Conservation (phyloP, 2,888 invertebrate species). For the Ichneumon xanthorius region DNA sequence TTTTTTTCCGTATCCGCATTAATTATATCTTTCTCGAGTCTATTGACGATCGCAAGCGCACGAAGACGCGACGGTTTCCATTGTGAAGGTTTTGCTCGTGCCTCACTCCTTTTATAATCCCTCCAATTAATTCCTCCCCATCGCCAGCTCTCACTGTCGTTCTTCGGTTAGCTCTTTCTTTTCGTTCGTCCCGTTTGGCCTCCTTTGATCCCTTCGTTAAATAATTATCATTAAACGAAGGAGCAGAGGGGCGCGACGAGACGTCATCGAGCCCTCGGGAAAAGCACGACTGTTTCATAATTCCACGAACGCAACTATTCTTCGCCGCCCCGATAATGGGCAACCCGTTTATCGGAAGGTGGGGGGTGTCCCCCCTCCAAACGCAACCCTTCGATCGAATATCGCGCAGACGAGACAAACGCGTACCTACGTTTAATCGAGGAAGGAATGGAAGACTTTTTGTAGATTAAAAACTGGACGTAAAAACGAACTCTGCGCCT, state of each 20-base stretch:
- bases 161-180: constrained; percentile 39
- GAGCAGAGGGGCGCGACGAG: constrained; percentile 28
- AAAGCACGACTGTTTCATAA: constrained; percentile 22
- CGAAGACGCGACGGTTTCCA: constrained; percentile 27
- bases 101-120: constrained; percentile 24
- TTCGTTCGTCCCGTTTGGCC: background rate
- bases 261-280: constrained; percentile 24
- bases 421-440: constrained; percentile 55
- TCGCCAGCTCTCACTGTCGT: constrained; percentile 30
- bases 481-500: constrained; percentile 68
- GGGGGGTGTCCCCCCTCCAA: background rate
- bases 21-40: background rate
- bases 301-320: constrained; percentile 23
- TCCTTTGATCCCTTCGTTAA: constrained; percentile 27
- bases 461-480: constrained; percentile 73
- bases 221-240: constrained; percentile 34
- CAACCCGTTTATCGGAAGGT: background rate
- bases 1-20: constrained; percentile 15
- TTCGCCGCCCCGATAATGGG: constrained; percentile 21
- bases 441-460: constrained; percentile 80
- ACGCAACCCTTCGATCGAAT: constrained; percentile 62
- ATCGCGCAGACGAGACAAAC: constrained; percentile 65
- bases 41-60: constrained; percentile 6
- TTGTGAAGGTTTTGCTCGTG: constrained; percentile 1
- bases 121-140: constrained; percentile 17